phyloP scores from a whole-genome alignment of 2,797 vertebrate species.

The Sebastes kiyomatsui region DNA sequence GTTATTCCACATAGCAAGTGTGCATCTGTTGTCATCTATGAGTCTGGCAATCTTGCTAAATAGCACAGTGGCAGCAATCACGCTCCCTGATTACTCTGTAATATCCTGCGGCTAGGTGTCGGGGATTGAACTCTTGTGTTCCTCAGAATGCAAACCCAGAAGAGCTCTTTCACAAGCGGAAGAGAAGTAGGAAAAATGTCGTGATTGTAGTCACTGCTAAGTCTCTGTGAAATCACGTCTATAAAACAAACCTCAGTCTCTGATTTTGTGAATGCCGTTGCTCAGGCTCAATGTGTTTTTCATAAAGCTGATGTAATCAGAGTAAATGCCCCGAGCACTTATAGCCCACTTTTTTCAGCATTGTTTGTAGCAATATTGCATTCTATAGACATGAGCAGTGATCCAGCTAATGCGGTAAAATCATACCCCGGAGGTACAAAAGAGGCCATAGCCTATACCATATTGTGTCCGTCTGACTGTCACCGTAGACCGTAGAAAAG shows the following conservation, averaged over 20 bases:
- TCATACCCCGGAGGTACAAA: not conserved
- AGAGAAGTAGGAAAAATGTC: not conserved
- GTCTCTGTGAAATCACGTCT: conserved; percentile 10
- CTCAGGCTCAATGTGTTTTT: conserved; percentile 21
- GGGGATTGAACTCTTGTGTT: not conserved
- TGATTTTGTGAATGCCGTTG: conserved; percentile 9
- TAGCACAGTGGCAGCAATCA: not conserved
- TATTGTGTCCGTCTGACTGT: not conserved
- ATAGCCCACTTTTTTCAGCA: not conserved
- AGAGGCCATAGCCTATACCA: not conserved
- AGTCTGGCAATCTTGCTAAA: not conserved
- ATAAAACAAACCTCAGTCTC: conserved; percentile 9
- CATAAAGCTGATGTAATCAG: conserved; percentile 44
- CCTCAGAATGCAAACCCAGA: not conserved
- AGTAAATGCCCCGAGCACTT: conserved; percentile 25
- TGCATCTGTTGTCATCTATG: conserved; percentile 11
- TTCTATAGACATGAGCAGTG: conserved; percentile 39
- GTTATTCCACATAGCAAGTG: not conserved
- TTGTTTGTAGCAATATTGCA: conserved; percentile 40
- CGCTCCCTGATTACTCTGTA: not conserved
- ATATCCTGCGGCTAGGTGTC: not conserved
- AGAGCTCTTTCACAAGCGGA: not conserved
- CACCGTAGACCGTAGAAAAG: not conserved
- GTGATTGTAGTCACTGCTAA: conserved; percentile 29
- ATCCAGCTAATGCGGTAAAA: conserved; percentile 46